Evolutionary conservation across 2,888 invertebrate genomes (phyloP).

Genomic region (Uropetala carovei): DNA sequence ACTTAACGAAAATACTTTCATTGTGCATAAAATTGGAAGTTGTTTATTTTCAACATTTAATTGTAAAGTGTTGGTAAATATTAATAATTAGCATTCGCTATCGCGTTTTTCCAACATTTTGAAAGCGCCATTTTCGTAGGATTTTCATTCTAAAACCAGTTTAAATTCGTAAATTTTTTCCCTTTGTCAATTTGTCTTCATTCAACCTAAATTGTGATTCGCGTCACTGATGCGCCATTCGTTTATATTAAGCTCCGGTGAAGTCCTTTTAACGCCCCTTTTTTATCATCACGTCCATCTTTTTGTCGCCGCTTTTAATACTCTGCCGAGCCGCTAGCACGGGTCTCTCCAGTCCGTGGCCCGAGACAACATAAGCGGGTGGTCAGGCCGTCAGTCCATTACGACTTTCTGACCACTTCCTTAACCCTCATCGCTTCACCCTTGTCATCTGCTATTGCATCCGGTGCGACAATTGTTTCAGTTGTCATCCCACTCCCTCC

Average conservation of each 20-base stretch:
- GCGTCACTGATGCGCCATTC: constrained; percentile 5
- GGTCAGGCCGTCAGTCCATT: neutral
- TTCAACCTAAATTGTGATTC: constrained; percentile 18
- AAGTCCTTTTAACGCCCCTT: neutral
- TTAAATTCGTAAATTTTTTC: neutral
- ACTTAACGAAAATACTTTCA: no score
- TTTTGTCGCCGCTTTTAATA: neutral
- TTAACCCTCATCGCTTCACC: neutral
- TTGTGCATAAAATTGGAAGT: no score
- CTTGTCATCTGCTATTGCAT: constrained; percentile 20
- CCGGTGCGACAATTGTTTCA: constrained; percentile 7
- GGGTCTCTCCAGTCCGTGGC: neutral
- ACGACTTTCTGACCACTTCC: neutral
- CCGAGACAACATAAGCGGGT: neutral
- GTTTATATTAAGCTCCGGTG: neutral
- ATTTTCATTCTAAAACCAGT: no score
- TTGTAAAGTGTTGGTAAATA: no score
- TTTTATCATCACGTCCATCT: constrained; percentile 3
- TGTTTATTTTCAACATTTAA: no score
- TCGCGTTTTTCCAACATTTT: no score
- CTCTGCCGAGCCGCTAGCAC: neutral
- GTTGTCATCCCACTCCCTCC: neutral
- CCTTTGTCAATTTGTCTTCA: neutral
- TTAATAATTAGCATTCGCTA: no score
- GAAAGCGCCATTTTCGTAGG: no score